phyloP scores from a whole-genome alignment of 2,888 invertebrate genomes.

The Nebria brevicollis region DNA sequence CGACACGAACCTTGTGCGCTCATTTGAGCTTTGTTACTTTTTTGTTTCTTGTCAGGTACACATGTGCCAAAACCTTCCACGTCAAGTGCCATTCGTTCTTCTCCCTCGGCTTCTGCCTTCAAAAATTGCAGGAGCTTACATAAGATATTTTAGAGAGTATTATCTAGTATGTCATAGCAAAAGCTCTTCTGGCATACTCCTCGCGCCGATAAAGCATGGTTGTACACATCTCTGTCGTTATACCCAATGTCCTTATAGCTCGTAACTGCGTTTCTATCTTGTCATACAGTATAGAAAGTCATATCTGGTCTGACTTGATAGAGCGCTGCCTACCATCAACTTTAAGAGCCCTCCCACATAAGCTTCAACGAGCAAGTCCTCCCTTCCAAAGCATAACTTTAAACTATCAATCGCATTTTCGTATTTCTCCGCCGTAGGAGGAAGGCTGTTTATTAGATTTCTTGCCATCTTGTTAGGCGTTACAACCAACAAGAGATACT shows the following conservation, averaged over 20 bases:
- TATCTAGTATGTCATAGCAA: conserved; percentile 47
- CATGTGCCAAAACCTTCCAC: neutral
- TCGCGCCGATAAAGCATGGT: conserved; percentile 52
- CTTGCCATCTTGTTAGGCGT: conserved; percentile 42
- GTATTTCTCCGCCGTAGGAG: conserved; percentile 52
- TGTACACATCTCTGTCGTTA: conserved; percentile 47
- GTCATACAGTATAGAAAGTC: conserved; percentile 29
- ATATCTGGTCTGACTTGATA: conserved; percentile 17
- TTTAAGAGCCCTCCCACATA: conserved; percentile 52
- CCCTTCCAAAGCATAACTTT: conserved; percentile 46
- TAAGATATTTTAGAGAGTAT: neutral
- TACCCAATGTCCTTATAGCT: conserved; percentile 5
- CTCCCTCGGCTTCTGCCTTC: neutral
- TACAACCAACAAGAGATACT: conserved; percentile 50
- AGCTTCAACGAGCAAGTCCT: conserved; percentile 41
- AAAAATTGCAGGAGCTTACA: neutral
- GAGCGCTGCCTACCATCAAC: conserved; percentile 50
- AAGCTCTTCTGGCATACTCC: conserved; percentile 53
- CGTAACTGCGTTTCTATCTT: conserved; percentile 27
- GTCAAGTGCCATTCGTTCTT: neutral
- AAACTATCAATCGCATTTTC: conserved; percentile 49
- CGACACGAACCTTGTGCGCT: neutral
- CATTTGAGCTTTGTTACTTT: neutral
- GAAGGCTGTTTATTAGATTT: conserved; percentile 51
- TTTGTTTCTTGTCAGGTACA: neutral